A percentile compares a stretch with the other conserved stretches of the same genome.
Evolutionary conservation across 2,888 invertebrate species (phyloP).

Genomic region (Calameuta filiformis): DNA sequence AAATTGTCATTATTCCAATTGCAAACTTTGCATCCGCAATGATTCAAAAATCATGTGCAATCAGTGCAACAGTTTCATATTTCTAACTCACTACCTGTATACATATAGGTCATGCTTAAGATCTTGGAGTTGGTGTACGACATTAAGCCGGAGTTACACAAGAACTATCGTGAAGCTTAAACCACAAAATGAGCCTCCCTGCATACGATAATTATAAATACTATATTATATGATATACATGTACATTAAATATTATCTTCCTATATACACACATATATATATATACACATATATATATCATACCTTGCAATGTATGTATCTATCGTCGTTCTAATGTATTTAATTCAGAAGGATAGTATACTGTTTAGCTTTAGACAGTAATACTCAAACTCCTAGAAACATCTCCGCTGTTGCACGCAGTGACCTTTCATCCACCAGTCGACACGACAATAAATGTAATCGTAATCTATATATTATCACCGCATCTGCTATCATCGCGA

Average conservation of each 20-base stretch:
- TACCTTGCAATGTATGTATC: constrained; percentile 36
- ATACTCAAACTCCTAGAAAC: constrained; percentile 37
- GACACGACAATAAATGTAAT: constrained; percentile 53
- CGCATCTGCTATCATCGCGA: constrained; percentile 34
- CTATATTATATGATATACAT: constrained; percentile 47
- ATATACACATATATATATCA: constrained; percentile 30
- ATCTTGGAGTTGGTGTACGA: constrained; percentile 88
- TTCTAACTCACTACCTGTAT: not conserved
- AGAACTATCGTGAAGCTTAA: constrained; percentile 78
- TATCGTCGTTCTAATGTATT: constrained; percentile 46
- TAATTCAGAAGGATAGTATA: constrained; percentile 34
- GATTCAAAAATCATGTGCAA: not conserved
- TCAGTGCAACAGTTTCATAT: not conserved
- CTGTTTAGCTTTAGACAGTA: constrained; percentile 44
- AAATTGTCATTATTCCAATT: not conserved
- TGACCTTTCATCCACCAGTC: constrained; percentile 26
- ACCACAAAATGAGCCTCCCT: constrained; percentile 25
- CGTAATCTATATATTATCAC: constrained; percentile 29
- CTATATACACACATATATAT: constrained; percentile 21
- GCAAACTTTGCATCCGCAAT: not conserved
- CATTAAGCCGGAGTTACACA: constrained; percentile 93
- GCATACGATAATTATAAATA: constrained; percentile 43
- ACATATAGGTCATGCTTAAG: constrained; percentile 77
- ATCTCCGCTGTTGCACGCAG: constrained; percentile 33
- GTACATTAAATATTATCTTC: constrained; percentile 44